Base-by-base conservation (phyloP, 2,797 vertebrate species). In the Lutjanus campechanus region DNA sequence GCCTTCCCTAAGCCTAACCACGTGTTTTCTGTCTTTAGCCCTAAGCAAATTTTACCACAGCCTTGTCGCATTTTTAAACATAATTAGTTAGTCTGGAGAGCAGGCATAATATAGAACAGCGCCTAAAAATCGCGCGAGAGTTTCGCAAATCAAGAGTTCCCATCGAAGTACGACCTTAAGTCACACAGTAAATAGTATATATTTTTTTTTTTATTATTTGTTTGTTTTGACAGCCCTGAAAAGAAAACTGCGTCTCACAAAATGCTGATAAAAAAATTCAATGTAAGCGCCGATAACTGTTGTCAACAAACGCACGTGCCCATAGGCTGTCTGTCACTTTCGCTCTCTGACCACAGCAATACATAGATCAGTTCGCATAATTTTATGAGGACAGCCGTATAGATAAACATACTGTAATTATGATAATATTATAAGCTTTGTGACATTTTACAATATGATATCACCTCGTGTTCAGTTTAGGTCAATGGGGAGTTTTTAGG, bases 261-360 rank as follows among this genome's bases (percentile, higher is more conserved):
- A 13, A 41, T 4, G 58, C 0, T 0, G 1, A 17, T 0, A 19
- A 29, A 63, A 58, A 0, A 1, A 11, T 3, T 62, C 2, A 54
- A 36, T 36, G 5, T 36, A 58, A 60, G 9, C 0, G 3, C 4
- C 6, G 0, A 36, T 3, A 5, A 46, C 1, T 25, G 12, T 19
- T 82, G 70, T 84, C 74, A 86, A 85, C 84, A 81, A 79, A 82
- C 1, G 44, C 81, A 84, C 71, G 68, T 84, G 78, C 11, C 19
- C 1, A 15, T 0, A 2, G 15, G 11, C 11, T 11, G 64, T 60
- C 49, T 15, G 0, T 53, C 43, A 59, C 5, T 11, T 1, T 29
- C 19, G 11, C 47, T 4, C 36, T 44, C 13, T 2, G 16, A 19
- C 59, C 53, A 78, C 75, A 81, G 73, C 16, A 47, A 0, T 76